These are phyloP conservation scores for Aromia moschata DNA, from an alignment of 2,888 invertebrate genomes.

Conservation along the genomic window DNA sequence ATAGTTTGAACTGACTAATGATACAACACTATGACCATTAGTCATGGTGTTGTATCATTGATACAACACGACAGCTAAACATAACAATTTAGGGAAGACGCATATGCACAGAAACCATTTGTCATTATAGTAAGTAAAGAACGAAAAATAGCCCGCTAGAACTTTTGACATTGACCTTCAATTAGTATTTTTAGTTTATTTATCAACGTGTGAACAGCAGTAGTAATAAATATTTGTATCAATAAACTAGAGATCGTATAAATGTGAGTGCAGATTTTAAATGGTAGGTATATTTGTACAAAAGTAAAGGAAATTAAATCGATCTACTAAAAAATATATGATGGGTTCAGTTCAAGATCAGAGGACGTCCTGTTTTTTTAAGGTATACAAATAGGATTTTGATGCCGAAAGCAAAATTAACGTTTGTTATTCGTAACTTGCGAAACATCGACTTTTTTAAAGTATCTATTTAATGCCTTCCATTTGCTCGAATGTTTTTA, in stretches of 20 bases:
- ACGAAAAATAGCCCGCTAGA: too few relatives aligned
- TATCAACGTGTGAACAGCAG: too few relatives aligned
- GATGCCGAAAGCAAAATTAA: not conserved
- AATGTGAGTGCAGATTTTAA: not conserved
- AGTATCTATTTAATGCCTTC: not conserved
- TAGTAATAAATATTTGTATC: not conserved
- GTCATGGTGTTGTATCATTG: too few relatives aligned
- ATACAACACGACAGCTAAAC: too few relatives aligned
- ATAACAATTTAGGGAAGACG: too few relatives aligned
- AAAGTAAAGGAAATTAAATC: not conserved
- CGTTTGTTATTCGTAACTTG: not conserved
- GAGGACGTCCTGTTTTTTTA: not conserved
- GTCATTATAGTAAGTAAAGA: too few relatives aligned
- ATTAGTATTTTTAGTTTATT: too few relatives aligned
- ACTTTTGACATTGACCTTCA: not conserved
- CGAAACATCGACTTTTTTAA: not conserved
- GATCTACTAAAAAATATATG: slow-evolving; percentile 1
- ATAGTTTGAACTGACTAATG: too few relatives aligned
- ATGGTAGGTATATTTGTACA: slow-evolving; percentile 5
- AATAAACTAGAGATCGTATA: not conserved
- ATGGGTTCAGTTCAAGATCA: slow-evolving; percentile 2
- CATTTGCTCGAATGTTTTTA: not conserved
- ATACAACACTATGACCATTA: too few relatives aligned
- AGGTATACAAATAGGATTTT: not conserved
- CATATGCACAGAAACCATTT: too few relatives aligned